Evolutionary conservation across 1,140 invertebrate species (phyloP).

Genomic region (Lepidurus arcticus): DNA sequence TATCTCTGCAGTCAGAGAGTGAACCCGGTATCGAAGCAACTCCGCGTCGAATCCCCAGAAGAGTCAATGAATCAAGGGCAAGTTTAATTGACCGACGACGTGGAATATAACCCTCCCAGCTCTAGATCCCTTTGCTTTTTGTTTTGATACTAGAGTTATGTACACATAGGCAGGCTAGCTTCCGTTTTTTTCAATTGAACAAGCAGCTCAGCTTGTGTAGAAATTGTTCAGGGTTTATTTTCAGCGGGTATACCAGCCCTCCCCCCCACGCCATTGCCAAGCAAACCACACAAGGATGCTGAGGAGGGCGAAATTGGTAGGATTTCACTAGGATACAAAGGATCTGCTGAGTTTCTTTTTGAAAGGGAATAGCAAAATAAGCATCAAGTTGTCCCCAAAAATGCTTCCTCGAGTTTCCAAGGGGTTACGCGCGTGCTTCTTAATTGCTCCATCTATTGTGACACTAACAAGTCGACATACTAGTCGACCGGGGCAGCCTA

Average conservation of each 20-base stretch:
- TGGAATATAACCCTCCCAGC: not conserved
- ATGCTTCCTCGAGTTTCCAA: not conserved
- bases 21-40: not conserved
- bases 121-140: not conserved
- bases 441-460: not conserved
- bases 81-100: slow-evolving; percentile 21
- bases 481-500: too few species aligned
- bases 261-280: too few species aligned
- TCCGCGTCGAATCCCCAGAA: not conserved
- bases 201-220: not conserved
- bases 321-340: not conserved
- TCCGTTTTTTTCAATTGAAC: not conserved
- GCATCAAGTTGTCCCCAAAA: not conserved
- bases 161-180: not conserved
- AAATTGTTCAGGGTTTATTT: slow-evolving; percentile 7
- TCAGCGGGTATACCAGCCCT: not conserved
- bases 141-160: not conserved
- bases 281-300: not conserved
- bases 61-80: slow-evolving; percentile 21
- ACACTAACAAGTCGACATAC: not conserved
- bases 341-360: not conserved
- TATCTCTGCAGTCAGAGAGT: not conserved
- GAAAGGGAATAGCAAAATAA: not conserved
- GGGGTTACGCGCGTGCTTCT: not conserved
- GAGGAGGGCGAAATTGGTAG: not conserved